Evolutionary conservation across 2,113 vertebrate genomes (phyloP).

Genomic region (Pimephales promelas): DNA sequence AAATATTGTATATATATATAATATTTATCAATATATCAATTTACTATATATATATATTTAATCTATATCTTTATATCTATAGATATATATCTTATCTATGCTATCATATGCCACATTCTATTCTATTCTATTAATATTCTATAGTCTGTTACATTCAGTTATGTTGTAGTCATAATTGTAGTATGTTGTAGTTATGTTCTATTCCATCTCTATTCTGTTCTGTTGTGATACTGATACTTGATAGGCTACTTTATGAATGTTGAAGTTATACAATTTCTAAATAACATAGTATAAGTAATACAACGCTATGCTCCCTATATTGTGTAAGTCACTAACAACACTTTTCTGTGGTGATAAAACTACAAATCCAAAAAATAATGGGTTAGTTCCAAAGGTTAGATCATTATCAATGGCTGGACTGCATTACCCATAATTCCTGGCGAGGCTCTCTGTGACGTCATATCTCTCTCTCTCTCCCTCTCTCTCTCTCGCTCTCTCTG

Average conservation of each 20-base stretch:
- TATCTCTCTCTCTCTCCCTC: no score
- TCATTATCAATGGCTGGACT: not conserved
- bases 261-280: not conserved
- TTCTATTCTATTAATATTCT: no score
- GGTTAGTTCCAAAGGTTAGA: not conserved
- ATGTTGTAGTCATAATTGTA: no score
- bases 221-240: not conserved
- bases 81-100: not conserved
- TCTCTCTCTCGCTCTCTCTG: no score
- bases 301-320: not conserved
- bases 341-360: not conserved
- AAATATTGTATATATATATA: no score
- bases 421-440: slow-evolving; percentile 7
- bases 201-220: not conserved
- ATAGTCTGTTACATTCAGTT: no score
- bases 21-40: no score
- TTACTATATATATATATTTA: no score
- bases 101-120: not conserved
- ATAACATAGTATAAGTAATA: not conserved
- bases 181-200: not conserved
- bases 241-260: not conserved
- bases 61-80: not conserved
- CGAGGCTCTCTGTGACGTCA: not conserved
- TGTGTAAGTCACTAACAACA: not conserved
- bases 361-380: not conserved